phyloP scores from a whole-genome alignment of 2,888 invertebrate genomes.

The Gymnoscelis rufifasciata region DNA sequence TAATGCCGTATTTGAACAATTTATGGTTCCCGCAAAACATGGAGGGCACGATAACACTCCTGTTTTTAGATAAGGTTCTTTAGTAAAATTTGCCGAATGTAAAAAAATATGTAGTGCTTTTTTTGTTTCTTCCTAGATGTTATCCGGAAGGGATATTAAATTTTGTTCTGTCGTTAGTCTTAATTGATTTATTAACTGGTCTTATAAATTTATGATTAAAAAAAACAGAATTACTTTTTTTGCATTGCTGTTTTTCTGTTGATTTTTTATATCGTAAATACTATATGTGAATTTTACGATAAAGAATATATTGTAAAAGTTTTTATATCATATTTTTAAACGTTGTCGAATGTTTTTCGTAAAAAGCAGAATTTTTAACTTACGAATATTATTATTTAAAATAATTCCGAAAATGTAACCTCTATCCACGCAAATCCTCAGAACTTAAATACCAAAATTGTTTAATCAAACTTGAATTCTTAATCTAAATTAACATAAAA shows the following conservation, averaged over 20 bases:
- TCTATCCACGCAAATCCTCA: too few species aligned
- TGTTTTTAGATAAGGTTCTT: slow-evolving; percentile 58
- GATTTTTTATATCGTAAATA: too few species aligned
- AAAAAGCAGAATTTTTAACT: too few species aligned
- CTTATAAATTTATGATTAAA: background rate
- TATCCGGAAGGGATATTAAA: slow-evolving; percentile 12
- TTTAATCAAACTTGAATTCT: background rate
- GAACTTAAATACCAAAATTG: too few species aligned
- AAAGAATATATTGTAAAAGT: too few species aligned
- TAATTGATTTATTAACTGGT: background rate
- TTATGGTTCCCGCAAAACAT: slow-evolving; percentile 69
- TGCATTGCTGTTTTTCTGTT: too few species aligned
- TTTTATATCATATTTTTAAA: too few species aligned
- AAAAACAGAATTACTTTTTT: too few species aligned
- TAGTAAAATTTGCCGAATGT: slow-evolving; percentile 49
- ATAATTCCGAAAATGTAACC: too few species aligned
- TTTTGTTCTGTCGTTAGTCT: background rate
- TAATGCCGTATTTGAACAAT: slow-evolving; percentile 75
- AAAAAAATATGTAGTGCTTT: slow-evolving; percentile 19
- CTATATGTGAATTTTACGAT: too few species aligned
- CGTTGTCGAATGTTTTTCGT: too few species aligned
- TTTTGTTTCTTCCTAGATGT: background rate
- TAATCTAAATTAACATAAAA: background rate
- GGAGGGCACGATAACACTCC: slow-evolving; percentile 62
- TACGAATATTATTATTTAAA: too few species aligned